phyloP scores from a whole-genome alignment of 2,888 invertebrate genomes.

The Agrochola litura region DNA sequence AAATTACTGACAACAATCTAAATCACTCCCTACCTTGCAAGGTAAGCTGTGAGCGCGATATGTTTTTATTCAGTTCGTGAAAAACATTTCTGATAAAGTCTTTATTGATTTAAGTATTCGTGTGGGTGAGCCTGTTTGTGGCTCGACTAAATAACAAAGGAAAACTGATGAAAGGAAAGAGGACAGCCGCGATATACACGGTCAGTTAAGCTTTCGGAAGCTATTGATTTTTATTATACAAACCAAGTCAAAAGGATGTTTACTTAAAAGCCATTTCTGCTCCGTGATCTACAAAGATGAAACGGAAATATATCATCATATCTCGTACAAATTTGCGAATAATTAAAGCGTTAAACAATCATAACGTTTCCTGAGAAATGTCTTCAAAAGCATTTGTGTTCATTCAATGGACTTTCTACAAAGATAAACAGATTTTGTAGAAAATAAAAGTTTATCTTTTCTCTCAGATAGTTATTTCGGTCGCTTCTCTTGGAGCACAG shows the following conservation, averaged over 20 bases:
- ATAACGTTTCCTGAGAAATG: slow-evolving; percentile 21
- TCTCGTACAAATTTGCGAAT: slow-evolving; percentile 29
- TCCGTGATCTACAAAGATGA: slow-evolving; percentile 37
- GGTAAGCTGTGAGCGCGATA: slow-evolving; percentile 25
- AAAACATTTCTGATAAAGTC: slow-evolving; percentile 46
- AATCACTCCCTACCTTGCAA: slow-evolving; percentile 15
- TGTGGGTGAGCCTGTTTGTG: slow-evolving; percentile 64
- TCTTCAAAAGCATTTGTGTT: slow-evolving; percentile 32
- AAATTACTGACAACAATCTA: not conserved
- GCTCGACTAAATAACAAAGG: slow-evolving; percentile 71
- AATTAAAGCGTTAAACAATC: slow-evolving; percentile 33
- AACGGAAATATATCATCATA: slow-evolving; percentile 28
- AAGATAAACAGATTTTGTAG: slow-evolving; percentile 34
- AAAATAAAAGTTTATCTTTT: slow-evolving; percentile 47
- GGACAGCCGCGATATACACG: slow-evolving; percentile 68
- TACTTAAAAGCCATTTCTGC: slow-evolving; percentile 29
- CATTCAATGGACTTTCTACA: slow-evolving; percentile 29
- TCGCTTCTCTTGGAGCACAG: slow-evolving; percentile 50
- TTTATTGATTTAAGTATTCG: slow-evolving; percentile 64
- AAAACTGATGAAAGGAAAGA: slow-evolving; percentile 70
- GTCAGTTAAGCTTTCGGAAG: slow-evolving; percentile 74
- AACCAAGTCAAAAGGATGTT: slow-evolving; percentile 49
- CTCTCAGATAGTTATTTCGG: slow-evolving; percentile 45
- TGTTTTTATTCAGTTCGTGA: slow-evolving; percentile 43
- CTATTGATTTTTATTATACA: slow-evolving; percentile 72